Evolutionary conservation across 1,140 invertebrate species (phyloP), one percentile per base, ranked within the genome.

Genomic region (Tetraneura akinire): DNA sequence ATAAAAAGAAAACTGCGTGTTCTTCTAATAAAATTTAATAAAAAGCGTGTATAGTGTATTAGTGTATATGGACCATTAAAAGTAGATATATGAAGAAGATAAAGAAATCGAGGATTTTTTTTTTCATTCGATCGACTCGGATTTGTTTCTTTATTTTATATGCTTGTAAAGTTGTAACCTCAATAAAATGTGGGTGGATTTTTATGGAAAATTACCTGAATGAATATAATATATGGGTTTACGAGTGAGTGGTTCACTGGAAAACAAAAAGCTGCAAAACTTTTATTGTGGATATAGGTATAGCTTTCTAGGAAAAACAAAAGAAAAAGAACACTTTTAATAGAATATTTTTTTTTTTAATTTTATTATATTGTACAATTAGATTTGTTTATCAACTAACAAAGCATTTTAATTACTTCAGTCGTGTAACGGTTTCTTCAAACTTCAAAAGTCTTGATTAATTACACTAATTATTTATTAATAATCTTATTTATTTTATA

Each of bases 121-220:
- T 64, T n/a, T 62, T 37, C 18, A 64, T 64, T 64, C 32, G 10
- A 23, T 68, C 32, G 66, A 68, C 66, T 21, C 13, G 47, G 6
- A 68, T 68, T 47, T 47, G 66, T 47, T 68, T 47, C 21, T 68
- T 68, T 68, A 47, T 68, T 68, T 68, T 47, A 47, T 47, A 37
- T 1, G 6, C 66, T 45, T 18, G 5, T 26, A 47, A 47, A 4
- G 4, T 14, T 8, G 21, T 45, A 23, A 68, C 29, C 64, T 66
- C 37, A n/a, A 42, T 68, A 47, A 68, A 47, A 68, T 11, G 42
- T 47, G 23, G 42, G 14, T 21, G 13, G n/a, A 47, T 68, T 23
- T 68, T 47, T 21, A 68, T 68, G 14, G 45, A 68, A 68, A n/a
- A 47, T 68, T 47, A 68, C 37, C 37, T 68, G 37, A n/a, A 62